Conservation (phyloP, 2,797 vertebrate genomes). For the Peromyscus eremicus region DNA sequence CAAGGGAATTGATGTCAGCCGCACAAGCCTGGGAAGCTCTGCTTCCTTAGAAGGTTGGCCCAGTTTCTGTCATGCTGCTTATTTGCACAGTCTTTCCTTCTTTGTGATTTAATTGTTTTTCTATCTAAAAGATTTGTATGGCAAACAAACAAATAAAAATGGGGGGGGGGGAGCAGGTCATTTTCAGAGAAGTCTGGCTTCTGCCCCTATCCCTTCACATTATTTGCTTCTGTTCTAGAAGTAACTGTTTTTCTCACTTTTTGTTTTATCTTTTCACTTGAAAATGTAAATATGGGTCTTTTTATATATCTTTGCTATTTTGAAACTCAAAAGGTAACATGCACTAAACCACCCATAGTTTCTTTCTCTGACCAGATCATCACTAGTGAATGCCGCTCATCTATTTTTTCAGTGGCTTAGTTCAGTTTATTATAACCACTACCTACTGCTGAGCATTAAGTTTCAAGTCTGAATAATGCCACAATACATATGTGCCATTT, state of each 20-base stretch:
- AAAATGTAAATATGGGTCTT: not conserved
- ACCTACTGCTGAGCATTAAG: not conserved
- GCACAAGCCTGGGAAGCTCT: slow-evolving; percentile 92
- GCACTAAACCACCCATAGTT: not conserved
- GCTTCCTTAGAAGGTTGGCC: slow-evolving; percentile 92
- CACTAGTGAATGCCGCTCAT: not conserved
- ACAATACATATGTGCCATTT: not conserved
- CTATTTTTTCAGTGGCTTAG: not conserved
- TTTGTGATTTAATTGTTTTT: slow-evolving; percentile 13
- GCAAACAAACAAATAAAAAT: slow-evolving; percentile 21
- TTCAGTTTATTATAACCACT: slow-evolving; percentile 44
- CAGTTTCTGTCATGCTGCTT: slow-evolving; percentile 90
- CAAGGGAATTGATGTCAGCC: slow-evolving; percentile 90
- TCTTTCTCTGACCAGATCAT: not conserved
- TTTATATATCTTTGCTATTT: slow-evolving; percentile 4
- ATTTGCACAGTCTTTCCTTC: not conserved
- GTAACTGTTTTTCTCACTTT: slow-evolving; percentile 37
- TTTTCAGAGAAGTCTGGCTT: slow-evolving; percentile 2
- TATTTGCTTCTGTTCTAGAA: slow-evolving; percentile 7
- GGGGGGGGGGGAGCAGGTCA: not conserved
- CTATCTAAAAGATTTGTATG: slow-evolving; percentile 47
- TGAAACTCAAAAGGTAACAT: slow-evolving; percentile 34
- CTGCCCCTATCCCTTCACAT: not conserved
- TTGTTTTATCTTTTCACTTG: slow-evolving; percentile 26
- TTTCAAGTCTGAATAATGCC: not conserved